A percentile compares a stretch with the other conserved stretches of the same genome.
Evolutionary conservation across 2,888 invertebrate species (phyloP).

Genomic region (Troilus luridus): DNA sequence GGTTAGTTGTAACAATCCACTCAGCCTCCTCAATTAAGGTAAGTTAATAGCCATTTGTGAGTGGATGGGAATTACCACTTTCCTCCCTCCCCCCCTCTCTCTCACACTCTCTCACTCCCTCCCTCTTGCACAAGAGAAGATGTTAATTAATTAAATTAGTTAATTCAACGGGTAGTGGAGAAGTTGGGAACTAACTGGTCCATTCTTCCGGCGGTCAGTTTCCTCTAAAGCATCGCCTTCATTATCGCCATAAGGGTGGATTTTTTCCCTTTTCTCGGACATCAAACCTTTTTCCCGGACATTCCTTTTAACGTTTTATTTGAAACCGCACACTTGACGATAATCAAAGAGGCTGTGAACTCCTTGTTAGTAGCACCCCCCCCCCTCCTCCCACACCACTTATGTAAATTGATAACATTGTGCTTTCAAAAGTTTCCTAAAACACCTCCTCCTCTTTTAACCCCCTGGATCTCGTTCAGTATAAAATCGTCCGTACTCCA

Average conservation of each 20-base stretch:
- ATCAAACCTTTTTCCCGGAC: not conserved
- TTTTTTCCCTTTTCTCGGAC: not conserved
- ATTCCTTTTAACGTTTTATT: not conserved
- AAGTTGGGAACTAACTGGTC: not conserved
- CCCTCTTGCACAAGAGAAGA: not conserved
- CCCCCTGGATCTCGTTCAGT: not conserved
- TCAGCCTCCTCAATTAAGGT: no score
- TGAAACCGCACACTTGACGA: not conserved
- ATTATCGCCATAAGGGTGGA: not conserved
- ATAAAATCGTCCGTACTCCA: not conserved
- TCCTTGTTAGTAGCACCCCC: not conserved
- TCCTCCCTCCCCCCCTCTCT: not conserved
- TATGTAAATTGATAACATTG: constrained; percentile 63
- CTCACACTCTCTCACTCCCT: not conserved
- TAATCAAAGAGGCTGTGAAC: not conserved
- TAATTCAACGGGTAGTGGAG: not conserved
- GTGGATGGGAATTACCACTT: no score
- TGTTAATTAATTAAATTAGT: constrained; percentile 23
- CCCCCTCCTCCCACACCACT: constrained; percentile 51
- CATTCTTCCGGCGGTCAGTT: not conserved
- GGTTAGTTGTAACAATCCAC: not conserved
- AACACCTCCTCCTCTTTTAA: not conserved
- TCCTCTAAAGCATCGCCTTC: not conserved
- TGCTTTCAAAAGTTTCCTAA: constrained; percentile 45
- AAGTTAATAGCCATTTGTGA: no score